Base-by-base conservation (phyloP, 2,888 invertebrate species). In the Ophraella communa region DNA sequence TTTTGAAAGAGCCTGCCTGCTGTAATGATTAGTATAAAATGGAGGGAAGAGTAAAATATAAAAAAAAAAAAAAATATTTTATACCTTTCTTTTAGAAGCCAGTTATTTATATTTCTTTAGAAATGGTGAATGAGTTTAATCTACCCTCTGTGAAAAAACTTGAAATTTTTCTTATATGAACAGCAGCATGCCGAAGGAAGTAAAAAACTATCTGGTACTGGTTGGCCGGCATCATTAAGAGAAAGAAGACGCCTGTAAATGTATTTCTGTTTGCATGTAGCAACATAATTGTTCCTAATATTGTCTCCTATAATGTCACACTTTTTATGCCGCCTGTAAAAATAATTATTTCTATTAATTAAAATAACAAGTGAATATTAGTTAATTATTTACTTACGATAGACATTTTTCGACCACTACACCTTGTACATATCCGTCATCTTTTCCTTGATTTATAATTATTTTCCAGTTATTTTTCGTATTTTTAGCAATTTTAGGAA, bases 111-210 rank as follows among this genome's bases (percentile, higher is more conserved):
- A n/a, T n/a, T n/a, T n/a, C n/a, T n/a, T n/a, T n/a, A n/a, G n/a
- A n/a, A n/a, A n/a, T n/a, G n/a, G n/a, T n/a, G n/a, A n/a, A n/a
- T n/a, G n/a, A n/a, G n/a, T n/a, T n/a, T n/a, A n/a, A n/a, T n/a
- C n/a, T n/a, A n/a, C n/a, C n/a, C n/a, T n/a, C n/a, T n/a, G n/a
- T n/a, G n/a, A 1, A 30, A 11, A 30, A 72, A 71, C 8, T 73
- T 68, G 4, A 69, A 55, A 70, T 76, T 76, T 14, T 71, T 71
- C 60, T 70, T 79, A 60, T 80, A 81, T 2, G 80, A 74, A 62
- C 93, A 93, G 55, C 90, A 88, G 77, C 93, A 93, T 73, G 92
- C 92, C 20, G 91, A 89, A 1, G 93, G 93, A 56, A 93, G 82
- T 72, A 84, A 82, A 67, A 92, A 88, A 8, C 81, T 77, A 62